Percentiles rank a stretch among this genome's conserved stretches.
Conservation (phyloP, 2,797 vertebrate genomes). For the Harpagifer antarcticus region DNA sequence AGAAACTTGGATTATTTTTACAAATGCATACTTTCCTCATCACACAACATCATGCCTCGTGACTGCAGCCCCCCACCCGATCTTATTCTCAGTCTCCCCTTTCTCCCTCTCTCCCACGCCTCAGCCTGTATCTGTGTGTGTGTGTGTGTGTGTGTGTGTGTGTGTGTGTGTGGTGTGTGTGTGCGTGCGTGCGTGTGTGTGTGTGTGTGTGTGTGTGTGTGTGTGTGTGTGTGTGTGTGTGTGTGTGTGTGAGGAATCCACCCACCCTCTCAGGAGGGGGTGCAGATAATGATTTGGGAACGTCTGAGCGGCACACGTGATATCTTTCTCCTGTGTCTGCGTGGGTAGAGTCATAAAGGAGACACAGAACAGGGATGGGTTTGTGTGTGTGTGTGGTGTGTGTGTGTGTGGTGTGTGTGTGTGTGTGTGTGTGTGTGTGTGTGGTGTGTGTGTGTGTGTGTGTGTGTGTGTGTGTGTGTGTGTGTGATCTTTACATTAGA, state of each 20-base stretch:
- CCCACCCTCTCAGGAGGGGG: slow-evolving; percentile 83
- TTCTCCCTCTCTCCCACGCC: slow-evolving; percentile 72
- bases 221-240: slow-evolving; percentile 56
- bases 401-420: no score
- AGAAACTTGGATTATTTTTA: slow-evolving; percentile 9
- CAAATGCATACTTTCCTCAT: slow-evolving; percentile 54
- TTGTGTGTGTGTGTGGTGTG: background rate
- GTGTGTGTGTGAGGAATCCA: slow-evolving; percentile 63
- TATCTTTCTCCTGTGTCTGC: slow-evolving; percentile 71
- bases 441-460: slow-evolving; percentile 12
- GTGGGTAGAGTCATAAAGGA: slow-evolving; percentile 76
- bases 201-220: slow-evolving; percentile 8
- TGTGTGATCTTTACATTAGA: slow-evolving; percentile 34
- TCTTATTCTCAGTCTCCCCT: slow-evolving; percentile 56
- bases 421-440: slow-evolving; percentile 14
- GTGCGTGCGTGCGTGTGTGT: slow-evolving; percentile 31
- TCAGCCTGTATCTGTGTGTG: slow-evolving; percentile 45
- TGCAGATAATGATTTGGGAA: slow-evolving; percentile 84
- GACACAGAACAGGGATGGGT: slow-evolving; percentile 46
- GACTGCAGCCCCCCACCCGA: slow-evolving; percentile 47
- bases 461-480: slow-evolving; percentile 11
- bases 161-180: slow-evolving; percentile 50
- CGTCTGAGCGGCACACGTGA: slow-evolving; percentile 75
- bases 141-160: slow-evolving; percentile 34
- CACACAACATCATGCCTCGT: slow-evolving; percentile 61